Conservation (phyloP, 2,113 vertebrate species). For the Dendrocopos noguchii region DNA sequence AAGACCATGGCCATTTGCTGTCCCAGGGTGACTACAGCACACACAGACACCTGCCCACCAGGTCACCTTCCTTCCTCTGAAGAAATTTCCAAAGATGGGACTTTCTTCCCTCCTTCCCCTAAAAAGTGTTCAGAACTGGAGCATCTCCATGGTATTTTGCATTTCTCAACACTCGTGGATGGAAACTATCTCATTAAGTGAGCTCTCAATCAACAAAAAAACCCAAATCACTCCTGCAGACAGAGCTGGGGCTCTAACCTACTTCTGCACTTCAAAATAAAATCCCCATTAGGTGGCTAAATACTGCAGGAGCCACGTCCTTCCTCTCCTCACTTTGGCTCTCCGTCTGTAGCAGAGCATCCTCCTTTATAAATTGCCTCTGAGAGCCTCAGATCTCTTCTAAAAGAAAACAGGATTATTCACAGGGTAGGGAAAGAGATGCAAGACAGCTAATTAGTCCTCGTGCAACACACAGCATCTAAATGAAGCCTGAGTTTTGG, state of each 20-base stretch:
- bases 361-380: slow-evolving; percentile 55
- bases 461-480: background rate
- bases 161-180: background rate
- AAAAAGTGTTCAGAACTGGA: background rate
- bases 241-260: background rate
- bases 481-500: slow-evolving; percentile 21
- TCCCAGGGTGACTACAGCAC: background rate
- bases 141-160: background rate
- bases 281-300: slow-evolving; percentile 60
- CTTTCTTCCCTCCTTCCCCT: fast-evolving
- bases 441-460: slow-evolving; percentile 54
- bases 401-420: slow-evolving; percentile 61
- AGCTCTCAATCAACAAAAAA: slow-evolving; percentile 28
- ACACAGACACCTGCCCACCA: fast-evolving
- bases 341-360: background rate
- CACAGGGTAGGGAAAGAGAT: slow-evolving; percentile 13
- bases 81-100: background rate
- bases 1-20: background rate
- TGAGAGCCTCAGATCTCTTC: slow-evolving; percentile 56
- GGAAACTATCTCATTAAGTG: slow-evolving; percentile 3
- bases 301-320: slow-evolving; percentile 31
- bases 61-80: fast-evolving
- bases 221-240: background rate
- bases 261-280: slow-evolving; percentile 50
- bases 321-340: slow-evolving; percentile 42